A percentile compares a stretch with the other conserved stretches of the same genome.
These are phyloP conservation scores for Clepsis dumicolana DNA, from an alignment of 2,888 invertebrate genomes.

Conservation along the genomic window DNA sequence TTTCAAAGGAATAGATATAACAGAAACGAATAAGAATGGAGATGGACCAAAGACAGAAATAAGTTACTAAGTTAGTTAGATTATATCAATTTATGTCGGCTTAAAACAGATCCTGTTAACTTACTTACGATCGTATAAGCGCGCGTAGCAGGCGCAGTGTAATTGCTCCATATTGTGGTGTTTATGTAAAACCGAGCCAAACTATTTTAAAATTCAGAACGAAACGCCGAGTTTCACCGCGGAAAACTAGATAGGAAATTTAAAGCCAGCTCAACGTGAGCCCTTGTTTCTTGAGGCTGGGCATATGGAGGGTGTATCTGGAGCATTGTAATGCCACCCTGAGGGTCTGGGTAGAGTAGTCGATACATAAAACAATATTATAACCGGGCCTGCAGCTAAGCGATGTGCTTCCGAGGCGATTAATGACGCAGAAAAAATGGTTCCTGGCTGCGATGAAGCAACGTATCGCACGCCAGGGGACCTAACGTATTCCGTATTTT, in stretches of 20 bases:
- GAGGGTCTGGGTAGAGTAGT: conserved; percentile 16
- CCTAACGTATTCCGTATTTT: conserved; percentile 6
- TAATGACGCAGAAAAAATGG: conserved; percentile 38
- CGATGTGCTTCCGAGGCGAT: conserved; percentile 28
- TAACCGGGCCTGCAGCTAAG: conserved; percentile 13
- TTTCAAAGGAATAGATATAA: too few relatives aligned
- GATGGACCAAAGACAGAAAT: too few relatives aligned
- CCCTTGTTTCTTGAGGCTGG: not conserved
- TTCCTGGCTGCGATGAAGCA: conserved; percentile 15
- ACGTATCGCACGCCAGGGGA: conserved; percentile 4
- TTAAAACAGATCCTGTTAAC: too few relatives aligned
- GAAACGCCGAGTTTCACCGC: conserved; percentile 25
- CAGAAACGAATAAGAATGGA: too few relatives aligned
- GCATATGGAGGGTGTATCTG: not conserved
- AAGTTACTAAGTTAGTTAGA: too few relatives aligned
- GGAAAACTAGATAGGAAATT: conserved; percentile 25
- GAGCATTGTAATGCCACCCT: not conserved
- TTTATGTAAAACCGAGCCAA: conserved; percentile 39
- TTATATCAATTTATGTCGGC: too few relatives aligned
- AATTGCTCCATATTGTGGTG: conserved; percentile 25
- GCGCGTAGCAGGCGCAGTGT: not conserved
- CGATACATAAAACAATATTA: conserved; percentile 29
- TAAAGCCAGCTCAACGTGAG: conserved; percentile 17
- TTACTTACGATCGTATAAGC: not conserved
- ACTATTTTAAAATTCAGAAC: conserved; percentile 40